Evolutionary conservation across 2,888 invertebrate species (phyloP).

Genomic region (Hirtodrosophila duncani): DNA sequence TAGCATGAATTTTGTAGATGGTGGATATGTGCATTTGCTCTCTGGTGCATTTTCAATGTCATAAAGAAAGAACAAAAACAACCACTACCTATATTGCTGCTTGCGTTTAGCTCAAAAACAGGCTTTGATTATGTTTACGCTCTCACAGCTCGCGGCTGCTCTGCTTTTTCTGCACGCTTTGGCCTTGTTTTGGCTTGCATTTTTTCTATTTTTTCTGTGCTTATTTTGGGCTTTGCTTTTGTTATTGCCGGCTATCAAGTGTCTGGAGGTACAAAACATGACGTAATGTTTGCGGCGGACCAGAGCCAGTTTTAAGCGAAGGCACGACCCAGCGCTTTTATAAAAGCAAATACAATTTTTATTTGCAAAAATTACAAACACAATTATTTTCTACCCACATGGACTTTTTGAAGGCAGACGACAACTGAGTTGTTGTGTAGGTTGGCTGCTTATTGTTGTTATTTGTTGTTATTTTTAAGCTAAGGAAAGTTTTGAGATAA

Average conservation of each 20-base stretch:
- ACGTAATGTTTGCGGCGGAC: no score
- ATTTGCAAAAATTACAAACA: no score
- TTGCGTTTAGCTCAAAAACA: conserved; percentile 23
- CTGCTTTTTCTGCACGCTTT: conserved; percentile 6
- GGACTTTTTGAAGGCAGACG: no score
- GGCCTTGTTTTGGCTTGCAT: conserved; percentile 21
- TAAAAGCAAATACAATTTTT: no score
- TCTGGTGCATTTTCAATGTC: conserved; percentile 59
- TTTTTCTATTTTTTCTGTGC: conserved; percentile 26
- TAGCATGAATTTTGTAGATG: conserved; percentile 39
- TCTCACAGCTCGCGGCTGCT: background rate
- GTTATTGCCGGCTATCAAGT: conserved; percentile 51
- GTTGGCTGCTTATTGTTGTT: no score
- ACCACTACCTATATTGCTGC: conserved; percentile 20
- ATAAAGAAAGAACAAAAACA: conserved; percentile 31
- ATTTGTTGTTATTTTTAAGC: no score
- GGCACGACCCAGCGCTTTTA: no score
- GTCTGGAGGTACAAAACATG: conserved; percentile 43
- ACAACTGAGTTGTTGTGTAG: no score
- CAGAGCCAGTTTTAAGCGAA: no score
- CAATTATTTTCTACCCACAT: no score
- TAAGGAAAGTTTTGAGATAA: no score
- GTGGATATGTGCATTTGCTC: conserved; percentile 23
- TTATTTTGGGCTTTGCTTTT: conserved; percentile 27
- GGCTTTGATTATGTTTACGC: conserved; percentile 7